phyloP scores from a whole-genome alignment of 2,113 vertebrate genomes.

The Hyaena hyaena region DNA sequence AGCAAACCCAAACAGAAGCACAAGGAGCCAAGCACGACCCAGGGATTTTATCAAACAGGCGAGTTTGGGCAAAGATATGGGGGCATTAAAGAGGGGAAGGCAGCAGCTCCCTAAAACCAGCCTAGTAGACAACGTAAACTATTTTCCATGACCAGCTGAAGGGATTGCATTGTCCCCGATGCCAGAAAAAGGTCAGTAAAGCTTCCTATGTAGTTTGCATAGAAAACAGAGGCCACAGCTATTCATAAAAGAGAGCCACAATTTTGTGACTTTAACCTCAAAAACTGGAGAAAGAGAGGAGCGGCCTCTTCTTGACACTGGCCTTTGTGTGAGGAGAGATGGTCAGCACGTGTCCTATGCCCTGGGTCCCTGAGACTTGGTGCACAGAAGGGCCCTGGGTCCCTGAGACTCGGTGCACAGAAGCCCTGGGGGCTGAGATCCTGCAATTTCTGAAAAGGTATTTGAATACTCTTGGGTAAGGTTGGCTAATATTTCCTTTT shows the following conservation, averaged over 20 bases:
- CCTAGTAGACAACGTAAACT: slow-evolving; percentile 18
- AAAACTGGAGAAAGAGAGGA: background rate
- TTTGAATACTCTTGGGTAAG: slow-evolving; percentile 40
- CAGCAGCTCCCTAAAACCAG: background rate
- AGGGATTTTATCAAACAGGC: background rate
- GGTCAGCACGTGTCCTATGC: background rate
- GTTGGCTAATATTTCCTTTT: slow-evolving; percentile 18
- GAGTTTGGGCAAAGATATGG: background rate
- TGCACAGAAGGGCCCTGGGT: background rate
- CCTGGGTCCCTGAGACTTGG: background rate
- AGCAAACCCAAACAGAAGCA: background rate
- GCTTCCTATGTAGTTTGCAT: background rate
- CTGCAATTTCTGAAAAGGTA: slow-evolving; percentile 28
- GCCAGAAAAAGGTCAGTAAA: slow-evolving; percentile 44
- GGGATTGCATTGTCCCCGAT: slow-evolving; percentile 6
- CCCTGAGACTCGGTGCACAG: background rate
- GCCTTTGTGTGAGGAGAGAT: background rate
- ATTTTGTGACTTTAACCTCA: background rate
- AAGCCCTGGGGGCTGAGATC: background rate
- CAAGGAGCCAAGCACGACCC: background rate
- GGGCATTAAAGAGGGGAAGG: background rate
- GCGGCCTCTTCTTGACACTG: background rate
- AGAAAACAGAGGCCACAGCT: background rate
- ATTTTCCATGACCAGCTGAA: slow-evolving; percentile 23
- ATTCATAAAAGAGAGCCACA: slow-evolving; percentile 8